These are phyloP conservation scores for Diarsia brunnea DNA, from an alignment of 2,888 invertebrate species.

Conservation along the genomic window DNA sequence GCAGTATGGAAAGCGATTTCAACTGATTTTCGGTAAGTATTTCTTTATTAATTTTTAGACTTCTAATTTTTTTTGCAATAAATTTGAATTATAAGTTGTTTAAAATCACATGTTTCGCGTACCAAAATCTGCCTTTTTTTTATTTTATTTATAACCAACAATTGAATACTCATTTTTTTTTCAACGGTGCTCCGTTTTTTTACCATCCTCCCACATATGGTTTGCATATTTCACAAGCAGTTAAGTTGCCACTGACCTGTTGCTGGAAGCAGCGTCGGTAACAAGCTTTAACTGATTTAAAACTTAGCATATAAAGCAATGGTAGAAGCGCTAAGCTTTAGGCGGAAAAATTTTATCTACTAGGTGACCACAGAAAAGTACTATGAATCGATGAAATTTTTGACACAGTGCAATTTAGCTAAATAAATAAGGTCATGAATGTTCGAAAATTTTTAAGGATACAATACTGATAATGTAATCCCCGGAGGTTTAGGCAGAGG, in stretches of 20 bases:
- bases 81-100: too few species aligned
- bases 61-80: not conserved
- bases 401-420: not conserved
- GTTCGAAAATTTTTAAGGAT: not conserved
- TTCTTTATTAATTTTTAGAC: not conserved
- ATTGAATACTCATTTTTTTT: constrained; percentile 12
- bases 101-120: too few species aligned
- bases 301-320: constrained; percentile 18
- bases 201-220: constrained; percentile 26
- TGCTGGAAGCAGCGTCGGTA: constrained; percentile 26
- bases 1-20: not conserved
- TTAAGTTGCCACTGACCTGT: constrained; percentile 43
- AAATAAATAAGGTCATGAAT: not conserved
- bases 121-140: not conserved
- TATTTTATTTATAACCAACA: too few species aligned
- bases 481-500: too few species aligned
- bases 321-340: not conserved
- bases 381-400: not conserved
- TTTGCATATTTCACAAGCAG: constrained; percentile 34
- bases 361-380: not conserved
- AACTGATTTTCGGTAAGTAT: constrained; percentile 11
- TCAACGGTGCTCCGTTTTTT: constrained; percentile 16
- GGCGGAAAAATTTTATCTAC: not conserved
- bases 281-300: not conserved
- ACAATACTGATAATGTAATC: not conserved